Base-by-base conservation (phyloP, 2,113 vertebrate species). In the Sterrhoptilus dennistouni region DNA sequence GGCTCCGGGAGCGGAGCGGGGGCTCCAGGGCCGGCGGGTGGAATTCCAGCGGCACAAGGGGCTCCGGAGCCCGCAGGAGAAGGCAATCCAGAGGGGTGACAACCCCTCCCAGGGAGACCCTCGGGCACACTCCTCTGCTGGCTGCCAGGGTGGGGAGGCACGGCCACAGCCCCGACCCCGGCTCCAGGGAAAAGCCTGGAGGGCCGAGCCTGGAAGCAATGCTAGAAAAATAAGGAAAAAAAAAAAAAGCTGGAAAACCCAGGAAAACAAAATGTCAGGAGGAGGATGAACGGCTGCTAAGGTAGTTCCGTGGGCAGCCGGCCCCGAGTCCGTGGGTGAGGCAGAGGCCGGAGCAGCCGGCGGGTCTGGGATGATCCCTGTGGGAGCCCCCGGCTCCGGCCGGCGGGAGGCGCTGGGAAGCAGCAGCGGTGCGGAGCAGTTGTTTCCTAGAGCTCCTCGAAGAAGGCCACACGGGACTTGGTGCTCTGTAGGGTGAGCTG, bases 401-500 rank as follows among this genome's bases (percentile, higher is more conserved):
- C 3, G 14, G 0, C 17, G 20, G 54, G 45, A 50, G 52, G 68
- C 36, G 4, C 8, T 1, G 77, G 65, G 77, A 50, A 76, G 87
- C 92, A 77, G 96, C 94, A 45, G 96, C 24, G 12, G 85, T 6
- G 78, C 1, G 20, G 74, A 66, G 87, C 27, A 9, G 90, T 6
- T 1, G 31, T 53, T 14, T 65, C 91, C 95, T 98, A 99, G 54
- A 99, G 98, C 92, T 99, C 99, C 95, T 99, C 99, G 93, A 99
- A 99, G 98, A 98, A 99, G 97, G 99, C 99, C 97, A 99, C 99
- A 17, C 99, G 98, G 97, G 99, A 98, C 96, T 99, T 99, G 98
- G 99, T 99, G 95, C 99, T 99, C 98, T 99, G 99, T 24, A 99
- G 98, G 61, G 99, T 99, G 63, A 99, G 98, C 99, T 99, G 99